Conservation (phyloP, 2,888 invertebrate genomes). For the Dermolepida albohirtum region DNA sequence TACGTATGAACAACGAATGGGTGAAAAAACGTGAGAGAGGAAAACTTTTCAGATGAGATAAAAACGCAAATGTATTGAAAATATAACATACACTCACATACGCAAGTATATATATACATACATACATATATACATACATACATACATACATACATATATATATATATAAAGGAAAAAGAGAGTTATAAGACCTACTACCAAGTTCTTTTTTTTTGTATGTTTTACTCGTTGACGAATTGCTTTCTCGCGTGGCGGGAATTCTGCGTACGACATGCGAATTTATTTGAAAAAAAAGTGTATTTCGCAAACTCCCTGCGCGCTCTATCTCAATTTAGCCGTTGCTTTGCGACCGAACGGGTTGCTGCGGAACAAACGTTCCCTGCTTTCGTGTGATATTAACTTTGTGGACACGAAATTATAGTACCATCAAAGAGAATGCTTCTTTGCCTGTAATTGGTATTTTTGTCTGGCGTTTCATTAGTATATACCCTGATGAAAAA, state of each 20-base stretch:
- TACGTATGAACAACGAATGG: neutral
- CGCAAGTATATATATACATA: no score
- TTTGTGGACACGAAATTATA: slow-evolving; percentile 33
- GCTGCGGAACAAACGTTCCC: slow-evolving; percentile 8
- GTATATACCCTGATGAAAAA: slow-evolving; percentile 15
- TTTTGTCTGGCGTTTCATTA: slow-evolving; percentile 29
- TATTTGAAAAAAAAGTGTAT: slow-evolving; percentile 6
- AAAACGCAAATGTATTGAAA: slow-evolving; percentile 29
- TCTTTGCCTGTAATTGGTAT: slow-evolving; percentile 21
- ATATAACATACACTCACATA: slow-evolving; percentile 4
- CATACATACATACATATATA: no score
- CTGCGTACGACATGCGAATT: slow-evolving; percentile 17
- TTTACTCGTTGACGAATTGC: slow-evolving; percentile 16
- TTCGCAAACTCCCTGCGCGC: neutral
- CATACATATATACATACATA: no score
- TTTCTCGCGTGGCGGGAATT: slow-evolving; percentile 5
- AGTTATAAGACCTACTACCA: neutral
- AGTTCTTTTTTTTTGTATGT: neutral
- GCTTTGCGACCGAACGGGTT: neutral
- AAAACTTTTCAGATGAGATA: slow-evolving; percentile 24
- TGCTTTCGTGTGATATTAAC: slow-evolving; percentile 25
- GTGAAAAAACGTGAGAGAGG: neutral
- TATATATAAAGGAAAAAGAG: neutral
- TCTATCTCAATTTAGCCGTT: slow-evolving; percentile 5
- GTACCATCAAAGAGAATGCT: slow-evolving; percentile 24